A percentile compares a stretch with the other conserved stretches of the same genome.
Conservation (phyloP, 1,140 invertebrate species). For the Papilio polyxenes region DNA sequence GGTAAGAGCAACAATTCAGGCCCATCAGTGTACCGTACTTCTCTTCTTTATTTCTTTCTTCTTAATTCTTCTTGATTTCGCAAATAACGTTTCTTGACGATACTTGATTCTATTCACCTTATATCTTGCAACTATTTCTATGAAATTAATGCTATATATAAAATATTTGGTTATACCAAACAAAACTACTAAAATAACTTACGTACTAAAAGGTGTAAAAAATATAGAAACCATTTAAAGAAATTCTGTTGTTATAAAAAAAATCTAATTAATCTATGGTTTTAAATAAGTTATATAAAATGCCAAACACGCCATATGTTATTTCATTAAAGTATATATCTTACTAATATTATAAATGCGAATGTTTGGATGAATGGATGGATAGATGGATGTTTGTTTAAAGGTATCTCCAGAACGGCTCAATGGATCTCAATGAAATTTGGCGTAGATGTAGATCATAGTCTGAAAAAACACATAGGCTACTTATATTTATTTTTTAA, state of each 20-base stretch:
- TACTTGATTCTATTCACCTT: background rate
- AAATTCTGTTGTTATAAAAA: too few relatives aligned
- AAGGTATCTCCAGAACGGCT: too few relatives aligned
- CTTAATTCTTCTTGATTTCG: constrained; percentile 45
- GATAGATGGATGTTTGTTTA: too few relatives aligned
- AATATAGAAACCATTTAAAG: too few relatives aligned
- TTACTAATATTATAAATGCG: too few relatives aligned
- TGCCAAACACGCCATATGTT: constrained; percentile 21
- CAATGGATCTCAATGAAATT: too few relatives aligned
- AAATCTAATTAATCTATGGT: too few relatives aligned
- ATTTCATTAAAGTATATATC: background rate
- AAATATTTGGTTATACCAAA: too few relatives aligned
- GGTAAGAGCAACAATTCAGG: constrained; percentile 79
- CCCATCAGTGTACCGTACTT: constrained; percentile 77
- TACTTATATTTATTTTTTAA: too few relatives aligned
- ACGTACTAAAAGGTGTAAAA: background rate
- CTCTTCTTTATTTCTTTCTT: constrained; percentile 50
- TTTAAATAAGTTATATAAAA: background rate
- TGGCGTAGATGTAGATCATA: too few relatives aligned
- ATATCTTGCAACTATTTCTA: background rate
- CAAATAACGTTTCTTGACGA: background rate
- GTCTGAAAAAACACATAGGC: too few relatives aligned
- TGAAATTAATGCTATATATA: background rate
- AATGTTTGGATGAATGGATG: too few relatives aligned
- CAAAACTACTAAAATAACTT: background rate